Base-by-base conservation (phyloP, 2,113 vertebrate species). In the Phyllopteryx taeniolatus region DNA sequence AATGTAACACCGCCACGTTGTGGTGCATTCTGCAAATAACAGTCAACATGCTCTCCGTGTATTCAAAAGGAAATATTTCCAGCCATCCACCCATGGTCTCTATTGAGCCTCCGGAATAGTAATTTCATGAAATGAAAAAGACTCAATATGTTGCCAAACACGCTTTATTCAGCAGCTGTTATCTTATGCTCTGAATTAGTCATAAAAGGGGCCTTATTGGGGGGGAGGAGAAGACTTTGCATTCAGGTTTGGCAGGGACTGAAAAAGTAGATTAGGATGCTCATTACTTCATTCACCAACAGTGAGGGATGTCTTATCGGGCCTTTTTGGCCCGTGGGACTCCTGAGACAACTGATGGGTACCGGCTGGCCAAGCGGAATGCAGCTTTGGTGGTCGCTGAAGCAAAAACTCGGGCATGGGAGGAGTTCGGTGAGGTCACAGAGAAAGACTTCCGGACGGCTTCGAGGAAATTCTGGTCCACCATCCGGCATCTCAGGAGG, bases 231-330 rank as follows among this genome's bases (percentile, higher is more conserved):
- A 80, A 79, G n/a, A 65, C 35, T 78, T 77, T 77, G 71, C 79
- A 82, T 85, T 76, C 57, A 81, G 79, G 78, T 76, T 76, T 84
- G 71, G 85, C 51, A 77, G 73, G 56, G 46, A 44, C 76, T 83
- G 79, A 83, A 87, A 80, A 75, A 79, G 17, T 68, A 83, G 70
- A 85, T 80, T 74, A 83, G 57, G 73, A 78, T 76, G 72, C 69
- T 70, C 68, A 78, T 85, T 83, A 81, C 76, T 82, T 82, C 77
- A 85, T 27, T 27, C 27, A 27, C 27, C 27, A 27, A 27, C 27
- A 27, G 27, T 27, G 27, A 27, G 27, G 27, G 27, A 27, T 27
- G 27, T 27, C 27, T 1, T 27, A 27, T 27, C 27, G 27, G 27
- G 27, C 27, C 27, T 27, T 27, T 27, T 27, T 27, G 27, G 27